A percentile compares a stretch with the other conserved stretches of the same genome.
phyloP scores from a whole-genome alignment of 2,888 invertebrate species.

The Rapana venosa region DNA sequence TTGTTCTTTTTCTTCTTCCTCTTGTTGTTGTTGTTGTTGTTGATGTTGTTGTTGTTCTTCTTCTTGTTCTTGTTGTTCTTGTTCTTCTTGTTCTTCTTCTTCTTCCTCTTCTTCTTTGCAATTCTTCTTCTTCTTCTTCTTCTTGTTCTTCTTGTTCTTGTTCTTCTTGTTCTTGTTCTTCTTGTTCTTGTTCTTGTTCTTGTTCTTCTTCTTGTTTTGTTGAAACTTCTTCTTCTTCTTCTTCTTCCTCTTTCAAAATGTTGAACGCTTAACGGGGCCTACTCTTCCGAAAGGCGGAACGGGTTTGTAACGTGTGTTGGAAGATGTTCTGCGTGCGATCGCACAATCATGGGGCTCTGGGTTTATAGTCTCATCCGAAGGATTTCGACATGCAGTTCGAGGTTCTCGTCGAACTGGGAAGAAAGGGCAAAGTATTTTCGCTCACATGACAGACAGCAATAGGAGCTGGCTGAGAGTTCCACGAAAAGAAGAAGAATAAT shows the following conservation, averaged over 20 bases:
- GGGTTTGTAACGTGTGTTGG: too few species aligned
- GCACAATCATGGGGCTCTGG: too few species aligned
- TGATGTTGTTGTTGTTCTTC: neutral
- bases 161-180: neutral
- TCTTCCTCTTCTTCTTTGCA: neutral
- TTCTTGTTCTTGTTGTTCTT: neutral
- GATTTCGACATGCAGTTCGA: too few species aligned
- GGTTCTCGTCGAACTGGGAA: too few species aligned
- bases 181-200: neutral
- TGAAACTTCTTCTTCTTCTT: neutral
- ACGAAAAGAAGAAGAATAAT: too few species aligned
- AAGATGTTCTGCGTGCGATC: too few species aligned
- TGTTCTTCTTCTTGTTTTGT: neutral
- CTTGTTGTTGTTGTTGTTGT: neutral
- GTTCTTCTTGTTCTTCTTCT: neutral
- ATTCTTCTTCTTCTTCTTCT: neutral
- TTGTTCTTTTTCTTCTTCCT: neutral
- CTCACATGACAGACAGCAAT: too few species aligned
- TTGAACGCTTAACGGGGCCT: too few species aligned
- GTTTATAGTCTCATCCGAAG: too few species aligned
- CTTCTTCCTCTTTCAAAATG: neutral
- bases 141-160: neutral
- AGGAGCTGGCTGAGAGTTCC: too few species aligned
- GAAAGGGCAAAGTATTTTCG: too few species aligned
- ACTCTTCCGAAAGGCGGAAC: too few species aligned